Conservation (phyloP, 2,113 vertebrate species). For the Balaeniceps rex region DNA sequence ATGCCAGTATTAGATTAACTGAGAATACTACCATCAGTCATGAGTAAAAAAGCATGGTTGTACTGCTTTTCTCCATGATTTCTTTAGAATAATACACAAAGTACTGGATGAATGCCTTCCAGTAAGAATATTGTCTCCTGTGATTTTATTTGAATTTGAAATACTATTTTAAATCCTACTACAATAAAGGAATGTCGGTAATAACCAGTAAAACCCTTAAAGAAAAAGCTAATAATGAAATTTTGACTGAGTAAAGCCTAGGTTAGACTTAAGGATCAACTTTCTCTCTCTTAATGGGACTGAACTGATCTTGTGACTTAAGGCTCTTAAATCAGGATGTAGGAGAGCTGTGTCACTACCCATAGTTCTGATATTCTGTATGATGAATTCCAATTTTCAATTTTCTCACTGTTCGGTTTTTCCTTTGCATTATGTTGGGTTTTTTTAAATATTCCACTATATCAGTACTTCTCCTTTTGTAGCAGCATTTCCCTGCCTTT, state of each 20-base stretch:
- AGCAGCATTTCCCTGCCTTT: neutral
- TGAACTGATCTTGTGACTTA: neutral
- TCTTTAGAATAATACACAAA: neutral
- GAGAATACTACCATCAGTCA: neutral
- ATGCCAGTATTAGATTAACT: neutral
- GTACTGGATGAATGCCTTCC: neutral
- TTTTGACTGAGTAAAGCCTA: neutral
- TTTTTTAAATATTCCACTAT: neutral
- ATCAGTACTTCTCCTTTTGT: neutral
- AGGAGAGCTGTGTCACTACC: neutral
- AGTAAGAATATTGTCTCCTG: neutral
- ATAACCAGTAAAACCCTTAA: neutral
- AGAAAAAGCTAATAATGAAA: neutral
- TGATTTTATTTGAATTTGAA: neutral
- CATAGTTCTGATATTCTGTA: neutral
- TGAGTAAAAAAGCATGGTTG: neutral
- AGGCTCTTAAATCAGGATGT: neutral
- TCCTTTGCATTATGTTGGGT: neutral
- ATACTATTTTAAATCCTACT: neutral
- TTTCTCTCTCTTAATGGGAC: neutral
- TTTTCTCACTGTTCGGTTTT: neutral
- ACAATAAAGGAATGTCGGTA: neutral
- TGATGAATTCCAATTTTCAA: neutral
- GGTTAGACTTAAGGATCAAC: neutral
- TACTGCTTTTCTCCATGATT: neutral